Percentiles rank a stretch among this genome's conserved stretches.
phyloP scores from a whole-genome alignment of 2,888 invertebrate species.

The Monochamus alternatus region DNA sequence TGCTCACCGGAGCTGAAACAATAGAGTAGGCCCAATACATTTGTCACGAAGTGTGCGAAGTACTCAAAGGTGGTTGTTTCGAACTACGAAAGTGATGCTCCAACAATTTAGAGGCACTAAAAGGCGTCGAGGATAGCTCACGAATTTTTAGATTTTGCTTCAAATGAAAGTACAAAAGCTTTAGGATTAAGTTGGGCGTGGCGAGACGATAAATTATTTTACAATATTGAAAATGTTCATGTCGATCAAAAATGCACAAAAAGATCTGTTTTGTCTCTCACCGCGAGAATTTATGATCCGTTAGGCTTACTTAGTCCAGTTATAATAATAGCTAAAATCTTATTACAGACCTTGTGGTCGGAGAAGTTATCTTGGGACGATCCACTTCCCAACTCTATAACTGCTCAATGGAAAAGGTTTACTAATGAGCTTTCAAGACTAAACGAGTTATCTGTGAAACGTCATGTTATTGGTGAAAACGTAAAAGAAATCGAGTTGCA shows the following conservation, averaged over 20 bases:
- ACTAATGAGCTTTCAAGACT: not conserved
- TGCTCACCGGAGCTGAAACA: conserved; percentile 39
- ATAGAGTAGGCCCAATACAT: conserved; percentile 37
- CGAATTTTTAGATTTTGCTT: not conserved
- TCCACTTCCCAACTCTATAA: not conserved
- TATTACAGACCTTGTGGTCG: not conserved
- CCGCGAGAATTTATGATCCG: not conserved
- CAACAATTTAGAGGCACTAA: not conserved
- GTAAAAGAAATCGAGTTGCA: not conserved
- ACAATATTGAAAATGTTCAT: not conserved
- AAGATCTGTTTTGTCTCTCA: conserved; percentile 5
- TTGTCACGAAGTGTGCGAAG: conserved; percentile 21
- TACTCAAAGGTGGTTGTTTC: not conserved
- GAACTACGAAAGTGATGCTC: not conserved
- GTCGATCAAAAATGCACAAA: not conserved
- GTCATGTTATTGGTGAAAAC: not conserved
- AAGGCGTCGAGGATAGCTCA: not conserved
- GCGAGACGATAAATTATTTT: not conserved
- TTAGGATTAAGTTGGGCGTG: not conserved
- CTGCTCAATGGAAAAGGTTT: not conserved
- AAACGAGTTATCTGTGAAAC: not conserved
- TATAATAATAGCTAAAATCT: not conserved
- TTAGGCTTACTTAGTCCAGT: not conserved
- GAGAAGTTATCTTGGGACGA: not conserved
- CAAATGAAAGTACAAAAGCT: not conserved